Evolutionary conservation across 1,140 invertebrate species (phyloP).

Genomic region (Aphelenchoides besseyi): DNA sequence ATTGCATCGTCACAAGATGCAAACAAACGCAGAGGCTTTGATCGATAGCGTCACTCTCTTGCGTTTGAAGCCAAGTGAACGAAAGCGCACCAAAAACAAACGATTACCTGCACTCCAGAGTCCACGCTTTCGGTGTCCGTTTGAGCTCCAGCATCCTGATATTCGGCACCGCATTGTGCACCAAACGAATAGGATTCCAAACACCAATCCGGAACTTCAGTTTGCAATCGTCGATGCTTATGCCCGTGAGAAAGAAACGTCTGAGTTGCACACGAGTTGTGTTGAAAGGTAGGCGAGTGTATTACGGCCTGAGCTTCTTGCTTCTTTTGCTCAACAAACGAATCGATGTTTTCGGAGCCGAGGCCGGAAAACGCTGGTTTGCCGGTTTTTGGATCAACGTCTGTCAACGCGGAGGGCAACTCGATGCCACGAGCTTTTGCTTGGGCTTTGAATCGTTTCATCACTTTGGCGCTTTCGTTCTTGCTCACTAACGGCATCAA

Average conservation of each 20-base stretch:
- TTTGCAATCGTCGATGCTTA: constrained; percentile 21
- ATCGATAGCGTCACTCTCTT: too few relatives aligned
- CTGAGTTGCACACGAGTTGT: constrained; percentile 19
- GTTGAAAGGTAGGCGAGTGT: constrained; percentile 4
- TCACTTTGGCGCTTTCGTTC: constrained; percentile 52
- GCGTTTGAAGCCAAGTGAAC: background rate
- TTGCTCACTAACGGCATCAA: constrained; percentile 60
- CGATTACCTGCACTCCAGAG: constrained; percentile 36
- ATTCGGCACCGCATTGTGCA: constrained; percentile 20
- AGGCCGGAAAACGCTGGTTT: constrained; percentile 52
- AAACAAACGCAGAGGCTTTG: too few relatives aligned
- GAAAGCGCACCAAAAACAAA: constrained; percentile 15
- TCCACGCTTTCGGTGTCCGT: constrained; percentile 34
- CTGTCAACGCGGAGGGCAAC: constrained; percentile 53
- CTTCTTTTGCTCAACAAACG: constrained; percentile 47
- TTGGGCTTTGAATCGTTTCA: constrained; percentile 54
- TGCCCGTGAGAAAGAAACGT: background rate
- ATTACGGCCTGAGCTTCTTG: constrained; percentile 26
- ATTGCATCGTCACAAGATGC: too few relatives aligned
- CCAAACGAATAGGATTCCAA: background rate
- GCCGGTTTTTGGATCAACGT: constrained; percentile 57
- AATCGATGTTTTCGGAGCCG: constrained; percentile 46
- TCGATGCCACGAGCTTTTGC: constrained; percentile 53
- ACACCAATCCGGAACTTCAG: constrained; percentile 15
- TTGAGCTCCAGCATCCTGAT: constrained; percentile 24